Conservation (phyloP, 2,888 invertebrate species). For the Rutpela maculata region DNA sequence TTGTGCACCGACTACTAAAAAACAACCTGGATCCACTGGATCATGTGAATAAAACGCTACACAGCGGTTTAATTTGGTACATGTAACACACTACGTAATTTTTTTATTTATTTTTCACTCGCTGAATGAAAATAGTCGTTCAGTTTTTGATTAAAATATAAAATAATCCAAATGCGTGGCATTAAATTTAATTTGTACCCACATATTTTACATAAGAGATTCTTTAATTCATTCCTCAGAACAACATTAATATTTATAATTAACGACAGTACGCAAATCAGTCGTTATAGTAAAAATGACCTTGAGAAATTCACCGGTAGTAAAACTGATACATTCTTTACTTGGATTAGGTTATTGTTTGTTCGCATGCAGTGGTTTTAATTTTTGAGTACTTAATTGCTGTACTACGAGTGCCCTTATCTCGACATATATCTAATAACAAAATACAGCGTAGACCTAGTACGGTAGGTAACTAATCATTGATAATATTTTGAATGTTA, state of each 20-base stretch:
- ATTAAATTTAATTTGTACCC: not conserved
- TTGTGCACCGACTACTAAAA: conserved; percentile 46
- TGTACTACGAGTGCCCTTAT: too few relatives aligned
- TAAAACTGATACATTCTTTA: not conserved
- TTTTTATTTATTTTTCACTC: conserved; percentile 27
- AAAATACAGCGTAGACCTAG: too few relatives aligned
- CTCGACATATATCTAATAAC: too few relatives aligned
- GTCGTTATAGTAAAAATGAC: conserved; percentile 19
- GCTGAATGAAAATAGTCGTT: conserved; percentile 22
- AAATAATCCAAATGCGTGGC: not conserved
- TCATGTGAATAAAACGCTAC: conserved; percentile 35
- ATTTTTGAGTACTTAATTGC: not conserved
- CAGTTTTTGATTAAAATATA: not conserved
- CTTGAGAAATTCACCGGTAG: not conserved
- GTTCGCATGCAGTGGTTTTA: not conserved
- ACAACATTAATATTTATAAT: not conserved
- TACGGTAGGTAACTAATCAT: too few relatives aligned
- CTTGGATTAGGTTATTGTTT: not conserved
- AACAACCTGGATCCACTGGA: conserved; percentile 46
- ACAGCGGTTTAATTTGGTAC: conserved; percentile 35
- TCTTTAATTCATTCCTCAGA: not conserved
- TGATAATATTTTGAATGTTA: too few relatives aligned
- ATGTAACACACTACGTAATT: conserved; percentile 12
- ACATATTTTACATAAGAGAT: too few relatives aligned
- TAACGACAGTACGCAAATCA: conserved; percentile 11